phyloP scores from a whole-genome alignment of 2,888 invertebrate genomes.

The Pelosia muscerda region DNA sequence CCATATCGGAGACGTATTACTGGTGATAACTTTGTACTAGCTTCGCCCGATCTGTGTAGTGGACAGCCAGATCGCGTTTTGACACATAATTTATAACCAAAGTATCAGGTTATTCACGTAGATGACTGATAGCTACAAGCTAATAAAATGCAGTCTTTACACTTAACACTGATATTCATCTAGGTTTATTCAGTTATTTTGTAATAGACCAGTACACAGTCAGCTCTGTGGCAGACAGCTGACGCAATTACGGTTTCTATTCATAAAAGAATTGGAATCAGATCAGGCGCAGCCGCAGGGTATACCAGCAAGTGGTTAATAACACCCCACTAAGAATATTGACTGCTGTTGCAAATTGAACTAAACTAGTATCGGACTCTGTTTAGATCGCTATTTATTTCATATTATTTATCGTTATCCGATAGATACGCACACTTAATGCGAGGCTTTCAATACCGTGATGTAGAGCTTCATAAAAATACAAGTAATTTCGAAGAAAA shows the following conservation, averaged over 20 bases:
- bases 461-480: slow-evolving; percentile 54
- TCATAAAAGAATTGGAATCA: slow-evolving; percentile 82
- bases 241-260: slow-evolving; percentile 77
- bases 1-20: slow-evolving; percentile 80
- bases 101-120: slow-evolving; percentile 51
- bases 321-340: slow-evolving; percentile 79
- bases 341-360: slow-evolving; percentile 81
- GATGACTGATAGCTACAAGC: slow-evolving; percentile 67
- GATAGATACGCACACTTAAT: slow-evolving; percentile 53
- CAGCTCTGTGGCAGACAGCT: slow-evolving; percentile 59
- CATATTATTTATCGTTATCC: slow-evolving; percentile 60
- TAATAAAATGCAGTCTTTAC: slow-evolving; percentile 63
- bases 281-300: slow-evolving; percentile 77
- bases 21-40: slow-evolving; percentile 77
- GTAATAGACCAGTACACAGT: slow-evolving; percentile 63
- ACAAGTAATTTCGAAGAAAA: slow-evolving; percentile 47
- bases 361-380: slow-evolving; percentile 73
- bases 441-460: slow-evolving; percentile 49
- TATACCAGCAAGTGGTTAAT: slow-evolving; percentile 73
- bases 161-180: slow-evolving; percentile 73
- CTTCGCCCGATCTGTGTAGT: slow-evolving; percentile 60
- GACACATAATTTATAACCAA: slow-evolving; percentile 54
- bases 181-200: slow-evolving; percentile 73
- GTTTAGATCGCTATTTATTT: slow-evolving; percentile 77
- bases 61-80: slow-evolving; percentile 38